Conservation (phyloP, 2,113 vertebrate species). For the Dasypus novemcinctus region DNA sequence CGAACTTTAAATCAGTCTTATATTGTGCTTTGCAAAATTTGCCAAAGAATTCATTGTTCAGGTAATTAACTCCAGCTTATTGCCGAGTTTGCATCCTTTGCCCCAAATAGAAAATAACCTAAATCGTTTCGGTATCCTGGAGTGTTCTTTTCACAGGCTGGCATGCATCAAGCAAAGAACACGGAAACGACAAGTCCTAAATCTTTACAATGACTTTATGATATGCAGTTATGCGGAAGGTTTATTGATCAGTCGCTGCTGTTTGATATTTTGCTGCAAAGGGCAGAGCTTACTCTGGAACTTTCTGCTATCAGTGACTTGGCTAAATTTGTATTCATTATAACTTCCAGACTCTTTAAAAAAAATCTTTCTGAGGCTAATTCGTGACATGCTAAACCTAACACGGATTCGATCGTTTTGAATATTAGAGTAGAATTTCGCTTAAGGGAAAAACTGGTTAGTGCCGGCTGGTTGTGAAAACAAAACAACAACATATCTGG, state of each 20-base stretch:
- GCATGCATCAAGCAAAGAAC: neutral
- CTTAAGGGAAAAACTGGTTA: neutral
- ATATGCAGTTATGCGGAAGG: slow-evolving; percentile 21
- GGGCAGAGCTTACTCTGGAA: slow-evolving; percentile 20
- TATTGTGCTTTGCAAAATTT: slow-evolving; percentile 23
- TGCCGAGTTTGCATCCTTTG: neutral
- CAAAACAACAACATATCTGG: neutral
- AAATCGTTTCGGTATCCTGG: neutral
- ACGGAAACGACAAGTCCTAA: neutral
- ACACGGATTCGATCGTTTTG: neutral
- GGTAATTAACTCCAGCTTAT: slow-evolving; percentile 31
- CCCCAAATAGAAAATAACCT: slow-evolving; percentile 40
- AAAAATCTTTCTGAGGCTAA: neutral
- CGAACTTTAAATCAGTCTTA: neutral
- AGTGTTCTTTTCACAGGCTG: slow-evolving; percentile 19
- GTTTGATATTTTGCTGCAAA: slow-evolving; percentile 47
- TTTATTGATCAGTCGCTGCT: slow-evolving; percentile 54
- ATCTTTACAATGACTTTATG: slow-evolving; percentile 43
- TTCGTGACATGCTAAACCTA: neutral
- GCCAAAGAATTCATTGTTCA: slow-evolving; percentile 27
- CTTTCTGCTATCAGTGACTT: slow-evolving; percentile 33
- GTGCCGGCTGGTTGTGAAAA: neutral
- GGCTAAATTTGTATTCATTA: slow-evolving; percentile 31
- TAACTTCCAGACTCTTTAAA: neutral
- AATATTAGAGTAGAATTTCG: neutral